Percentiles rank a stretch among this genome's conserved stretches.
Conservation (phyloP, 2,797 vertebrate species). For the Ficedula albicollis region DNA sequence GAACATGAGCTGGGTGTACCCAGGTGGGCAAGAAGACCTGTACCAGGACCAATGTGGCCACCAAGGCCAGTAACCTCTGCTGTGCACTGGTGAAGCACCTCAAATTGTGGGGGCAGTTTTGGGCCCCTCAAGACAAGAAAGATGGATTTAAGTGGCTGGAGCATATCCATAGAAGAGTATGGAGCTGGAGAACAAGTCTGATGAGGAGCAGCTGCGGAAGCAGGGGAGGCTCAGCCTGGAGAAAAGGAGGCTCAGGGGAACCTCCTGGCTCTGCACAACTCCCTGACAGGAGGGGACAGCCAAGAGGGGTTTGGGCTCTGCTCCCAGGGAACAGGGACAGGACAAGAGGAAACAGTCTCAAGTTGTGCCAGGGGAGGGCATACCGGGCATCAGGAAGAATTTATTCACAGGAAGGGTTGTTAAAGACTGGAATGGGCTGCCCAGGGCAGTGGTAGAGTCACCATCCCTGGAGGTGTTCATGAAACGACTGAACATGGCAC, state of each 20-base stretch:
- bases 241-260: not conserved
- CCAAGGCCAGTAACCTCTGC: not conserved
- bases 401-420: not conserved
- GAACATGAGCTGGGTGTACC: not conserved
- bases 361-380: not conserved
- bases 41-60: not conserved
- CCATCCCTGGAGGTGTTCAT: not conserved
- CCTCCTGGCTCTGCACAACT: not conserved
- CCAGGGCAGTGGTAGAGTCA: not conserved
- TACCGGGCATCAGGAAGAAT: not conserved
- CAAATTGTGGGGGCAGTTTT: not conserved
- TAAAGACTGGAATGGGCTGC: not conserved
- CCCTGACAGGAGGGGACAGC: not conserved
- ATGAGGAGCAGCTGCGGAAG: not conserved
- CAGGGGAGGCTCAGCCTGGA: not conserved
- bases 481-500: not conserved
- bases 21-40: not conserved
- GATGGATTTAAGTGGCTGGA: not conserved
- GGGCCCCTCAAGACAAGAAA: not conserved
- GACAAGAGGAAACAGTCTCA: not conserved
- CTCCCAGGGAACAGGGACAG: not conserved
- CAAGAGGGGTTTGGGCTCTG: rapidly evolving
- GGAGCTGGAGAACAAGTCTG: not conserved
- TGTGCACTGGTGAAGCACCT: not conserved
- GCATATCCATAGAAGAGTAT: not conserved